These are phyloP conservation scores for Pyrgilauda ruficollis DNA, from an alignment of 2,113 vertebrate species.

Conservation along the genomic window DNA sequence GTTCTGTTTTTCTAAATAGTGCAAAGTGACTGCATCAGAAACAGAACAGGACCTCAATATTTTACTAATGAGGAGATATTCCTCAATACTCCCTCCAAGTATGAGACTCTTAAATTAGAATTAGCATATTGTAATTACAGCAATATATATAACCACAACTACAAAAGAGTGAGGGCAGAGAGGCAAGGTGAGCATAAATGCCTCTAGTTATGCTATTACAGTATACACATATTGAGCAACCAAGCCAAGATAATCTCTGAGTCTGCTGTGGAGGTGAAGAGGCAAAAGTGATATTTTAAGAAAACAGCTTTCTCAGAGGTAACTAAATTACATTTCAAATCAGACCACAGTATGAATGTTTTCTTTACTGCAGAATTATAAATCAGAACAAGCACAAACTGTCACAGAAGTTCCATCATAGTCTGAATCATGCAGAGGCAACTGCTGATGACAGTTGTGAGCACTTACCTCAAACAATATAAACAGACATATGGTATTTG, in stretches of 20 bases:
- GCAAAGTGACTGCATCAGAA: not conserved
- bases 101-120: not conserved
- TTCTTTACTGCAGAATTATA: not conserved
- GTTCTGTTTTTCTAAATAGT: not conserved
- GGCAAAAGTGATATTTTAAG: not conserved
- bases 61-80: not conserved
- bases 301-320: not conserved
- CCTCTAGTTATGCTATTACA: not conserved
- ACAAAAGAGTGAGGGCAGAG: not conserved
- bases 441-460: not conserved
- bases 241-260: not conserved
- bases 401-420: not conserved
- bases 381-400: not conserved
- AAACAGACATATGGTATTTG: slow-evolving; percentile 51
- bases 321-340: not conserved
- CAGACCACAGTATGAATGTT: not conserved
- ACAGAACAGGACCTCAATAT: not conserved
- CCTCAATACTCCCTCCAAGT: not conserved
- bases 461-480: slow-evolving; percentile 48
- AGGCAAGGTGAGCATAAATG: not conserved
- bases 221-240: not conserved
- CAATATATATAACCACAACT: not conserved
- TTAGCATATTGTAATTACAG: not conserved
- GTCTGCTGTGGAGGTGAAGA: not conserved
- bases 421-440: not conserved